Percentiles rank a stretch among this genome's conserved stretches.
These are phyloP conservation scores for Chelonoidis abingdonii DNA, from an alignment of 2,113 vertebrate genomes.

Conservation along the genomic window DNA sequence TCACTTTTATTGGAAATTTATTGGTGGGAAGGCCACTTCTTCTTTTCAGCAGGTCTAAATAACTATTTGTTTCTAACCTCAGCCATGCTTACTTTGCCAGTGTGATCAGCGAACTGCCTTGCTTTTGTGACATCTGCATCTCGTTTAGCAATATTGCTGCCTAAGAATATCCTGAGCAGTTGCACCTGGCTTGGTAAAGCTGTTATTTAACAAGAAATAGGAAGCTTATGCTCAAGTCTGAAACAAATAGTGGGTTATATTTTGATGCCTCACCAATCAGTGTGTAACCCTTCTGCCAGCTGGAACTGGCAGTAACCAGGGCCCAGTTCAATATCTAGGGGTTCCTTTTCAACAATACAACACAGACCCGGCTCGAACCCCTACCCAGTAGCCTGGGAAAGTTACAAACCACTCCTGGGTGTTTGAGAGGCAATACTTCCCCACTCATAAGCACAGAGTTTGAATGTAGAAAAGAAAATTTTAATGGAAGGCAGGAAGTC, in stretches of 20 bases:
- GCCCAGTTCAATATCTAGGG: too few species aligned
- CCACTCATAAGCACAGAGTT: too few species aligned
- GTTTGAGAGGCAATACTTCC: too few species aligned
- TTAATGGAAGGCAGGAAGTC: too few species aligned
- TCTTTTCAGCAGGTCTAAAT: not conserved
- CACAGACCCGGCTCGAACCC: too few species aligned
- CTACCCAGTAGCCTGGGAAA: too few species aligned
- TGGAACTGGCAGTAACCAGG: too few species aligned
- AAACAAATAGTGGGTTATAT: accelerated
- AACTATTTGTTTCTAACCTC: not conserved
- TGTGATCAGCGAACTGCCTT: not conserved
- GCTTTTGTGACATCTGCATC: not conserved
- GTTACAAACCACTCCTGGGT: too few species aligned
- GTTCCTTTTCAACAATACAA: too few species aligned
- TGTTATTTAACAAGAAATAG: not conserved
- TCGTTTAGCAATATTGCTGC: not conserved
- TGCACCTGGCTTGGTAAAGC: not conserved
- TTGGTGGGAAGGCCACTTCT: not conserved
- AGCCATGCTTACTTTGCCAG: not conserved
- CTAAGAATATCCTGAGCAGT: not conserved
- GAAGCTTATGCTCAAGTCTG: not conserved
- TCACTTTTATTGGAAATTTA: not conserved
- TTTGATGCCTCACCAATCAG: not conserved
- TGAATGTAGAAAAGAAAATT: too few species aligned
- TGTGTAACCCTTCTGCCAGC: too few species aligned